Conservation (phyloP, 2,113 vertebrate species). For the Oceanodroma tethys region DNA sequence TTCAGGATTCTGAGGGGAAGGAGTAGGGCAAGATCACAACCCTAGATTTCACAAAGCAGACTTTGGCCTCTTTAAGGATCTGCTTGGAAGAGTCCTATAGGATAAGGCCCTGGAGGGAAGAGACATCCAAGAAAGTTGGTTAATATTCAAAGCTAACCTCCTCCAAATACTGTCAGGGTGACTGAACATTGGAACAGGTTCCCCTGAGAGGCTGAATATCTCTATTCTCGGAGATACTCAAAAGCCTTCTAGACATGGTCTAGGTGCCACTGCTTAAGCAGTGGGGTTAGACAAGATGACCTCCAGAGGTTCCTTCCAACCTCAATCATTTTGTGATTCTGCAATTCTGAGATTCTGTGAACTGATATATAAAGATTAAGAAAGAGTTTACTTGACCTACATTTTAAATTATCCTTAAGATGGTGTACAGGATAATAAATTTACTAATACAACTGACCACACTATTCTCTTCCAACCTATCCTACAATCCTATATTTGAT, state of each 20-base stretch:
- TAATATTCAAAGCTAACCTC: neutral
- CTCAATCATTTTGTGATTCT: neutral
- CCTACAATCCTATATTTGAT: neutral
- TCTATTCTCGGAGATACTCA: neutral
- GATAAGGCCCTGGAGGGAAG: neutral
- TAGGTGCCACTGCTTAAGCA: neutral
- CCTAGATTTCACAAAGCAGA: neutral
- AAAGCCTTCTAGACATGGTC: neutral
- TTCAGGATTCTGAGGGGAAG: neutral
- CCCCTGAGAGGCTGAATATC: neutral
- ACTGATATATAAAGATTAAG: neutral
- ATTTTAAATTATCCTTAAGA: neutral
- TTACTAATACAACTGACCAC: neutral
- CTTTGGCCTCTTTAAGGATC: neutral
- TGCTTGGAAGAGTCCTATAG: neutral
- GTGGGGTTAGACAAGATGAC: neutral
- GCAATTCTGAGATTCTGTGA: neutral
- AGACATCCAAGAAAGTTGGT: neutral
- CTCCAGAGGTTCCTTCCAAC: neutral
- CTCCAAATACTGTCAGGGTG: neutral
- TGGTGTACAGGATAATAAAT: neutral
- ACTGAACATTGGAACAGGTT: neutral
- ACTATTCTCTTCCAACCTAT: neutral
- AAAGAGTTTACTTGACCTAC: neutral
- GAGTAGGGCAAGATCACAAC: neutral